These are phyloP conservation scores for Oryzias melastigma DNA, from an alignment of 2,113 vertebrate genomes.

Conservation along the genomic window DNA sequence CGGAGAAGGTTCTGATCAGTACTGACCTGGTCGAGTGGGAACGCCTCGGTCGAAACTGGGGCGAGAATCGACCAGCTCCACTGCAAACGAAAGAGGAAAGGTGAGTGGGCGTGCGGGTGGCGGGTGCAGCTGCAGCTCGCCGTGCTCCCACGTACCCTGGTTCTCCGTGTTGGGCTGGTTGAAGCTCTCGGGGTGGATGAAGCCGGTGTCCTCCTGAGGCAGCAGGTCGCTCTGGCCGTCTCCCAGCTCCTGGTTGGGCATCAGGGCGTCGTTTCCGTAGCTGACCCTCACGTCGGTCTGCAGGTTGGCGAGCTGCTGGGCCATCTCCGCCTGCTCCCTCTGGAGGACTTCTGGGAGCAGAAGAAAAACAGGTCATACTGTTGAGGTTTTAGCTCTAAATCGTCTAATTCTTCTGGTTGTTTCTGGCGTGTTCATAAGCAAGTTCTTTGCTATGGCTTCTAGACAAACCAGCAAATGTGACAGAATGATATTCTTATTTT, in stretches of 20 bases:
- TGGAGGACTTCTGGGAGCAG: constrained; percentile 85
- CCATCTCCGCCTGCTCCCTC: constrained; percentile 93
- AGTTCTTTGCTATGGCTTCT: too few relatives aligned
- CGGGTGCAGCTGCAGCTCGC: neutral
- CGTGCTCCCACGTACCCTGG: constrained; percentile 79
- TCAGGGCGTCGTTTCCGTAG: constrained; percentile 96
- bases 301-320: constrained; percentile 92
- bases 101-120: too few relatives aligned
- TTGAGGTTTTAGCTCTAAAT: too few relatives aligned
- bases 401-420: too few relatives aligned
- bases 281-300: constrained; percentile 93
- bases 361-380: neutral
- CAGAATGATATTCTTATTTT: too few relatives aligned
- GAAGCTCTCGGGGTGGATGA: constrained; percentile 92
- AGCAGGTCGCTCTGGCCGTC: constrained; percentile 83
- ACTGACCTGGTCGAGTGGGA: constrained; percentile 90
- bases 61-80: constrained; percentile 92
- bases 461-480: too few relatives aligned
- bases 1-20: neutral
- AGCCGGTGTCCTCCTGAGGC: constrained; percentile 87
- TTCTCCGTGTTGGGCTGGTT: constrained; percentile 96
- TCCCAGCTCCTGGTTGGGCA: constrained; percentile 82
- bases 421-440: too few relatives aligned
- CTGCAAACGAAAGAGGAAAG: constrained; percentile 68
- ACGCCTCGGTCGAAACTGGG: constrained; percentile 91